Evolutionary conservation across 2,797 vertebrate genomes (phyloP), one percentile per base, ranked within the genome.

Genomic region (Oceanodroma leucorhoa): DNA sequence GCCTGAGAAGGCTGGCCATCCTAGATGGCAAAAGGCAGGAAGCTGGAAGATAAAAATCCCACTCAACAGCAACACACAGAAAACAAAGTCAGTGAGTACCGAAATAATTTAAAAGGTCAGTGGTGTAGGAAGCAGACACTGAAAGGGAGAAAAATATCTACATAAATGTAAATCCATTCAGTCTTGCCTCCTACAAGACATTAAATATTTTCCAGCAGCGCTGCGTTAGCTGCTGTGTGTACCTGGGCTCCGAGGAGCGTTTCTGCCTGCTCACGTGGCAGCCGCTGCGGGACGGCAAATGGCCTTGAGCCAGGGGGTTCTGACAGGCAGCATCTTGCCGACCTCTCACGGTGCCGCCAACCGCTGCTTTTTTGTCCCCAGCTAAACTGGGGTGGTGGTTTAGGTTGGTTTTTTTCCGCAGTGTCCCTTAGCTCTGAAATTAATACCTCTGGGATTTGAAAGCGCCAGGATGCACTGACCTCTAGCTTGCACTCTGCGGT

Each of bases 101-200:
- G 8, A 91, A 90, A 83, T 61, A 45, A 48, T 75, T 80, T 71
- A 88, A 92, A 88, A 95, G 84, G 73, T 92, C 90, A 94, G 9
- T 29, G 15, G 29, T 66, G 64, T 79, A 93, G 76, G 57, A 94
- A 92, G 36, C 71, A 88, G 66, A 87, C 30, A 53, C 3, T 30
- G 26, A 78, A 93, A 93, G 23, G 46, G 40, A 83, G 50, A 29
- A 51, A 40, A 77, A 75, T 45, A 51, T 50, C 57, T 72, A 90
- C 91, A 89, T 91, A 93, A 86, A 81, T 81, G 76, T 91, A 95
- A 93, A 94, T 78, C 82, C 72, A 54, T 92, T 96, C 92, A 87
- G 69, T 89, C 84, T 92, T 71, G 53, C 65, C 81, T 96, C 84
- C 46, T 86, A 86, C 82, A 90, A 89, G 89, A 73, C 84, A 88